Percentiles rank a stretch among this genome's conserved stretches.
These are phyloP conservation scores for Drosophila repleta DNA, from an alignment of 1,140 invertebrate genomes.

Conservation along the genomic window DNA sequence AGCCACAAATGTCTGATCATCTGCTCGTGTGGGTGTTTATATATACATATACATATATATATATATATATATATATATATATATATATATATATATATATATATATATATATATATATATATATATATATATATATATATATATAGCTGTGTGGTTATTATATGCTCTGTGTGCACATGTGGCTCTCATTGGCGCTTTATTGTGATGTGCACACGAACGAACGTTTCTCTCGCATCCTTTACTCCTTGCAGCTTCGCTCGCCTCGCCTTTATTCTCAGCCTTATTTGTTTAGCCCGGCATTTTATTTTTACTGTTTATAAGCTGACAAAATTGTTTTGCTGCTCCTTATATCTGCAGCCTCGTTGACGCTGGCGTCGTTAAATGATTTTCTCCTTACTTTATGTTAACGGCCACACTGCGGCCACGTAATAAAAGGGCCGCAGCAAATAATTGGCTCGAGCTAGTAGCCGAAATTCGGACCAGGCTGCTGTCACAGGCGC, in stretches of 20 bases:
- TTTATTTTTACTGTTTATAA: conserved; percentile 77
- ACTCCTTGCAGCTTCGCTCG: conserved; percentile 6
- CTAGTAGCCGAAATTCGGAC: conserved; percentile 28
- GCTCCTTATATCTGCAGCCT: conserved; percentile 6
- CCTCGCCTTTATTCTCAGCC: conserved; percentile 10
- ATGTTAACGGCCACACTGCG: conserved; percentile 55
- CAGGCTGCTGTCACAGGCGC: neutral
- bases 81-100: conserved; percentile 8
- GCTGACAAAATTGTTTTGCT: conserved; percentile 72
- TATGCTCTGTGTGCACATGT: conserved; percentile 31
- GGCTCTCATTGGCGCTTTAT: conserved; percentile 66
- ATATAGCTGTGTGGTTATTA: conserved; percentile 16
- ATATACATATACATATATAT: too few species aligned
- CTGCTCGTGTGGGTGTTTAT: neutral
- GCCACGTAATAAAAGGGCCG: conserved; percentile 61
- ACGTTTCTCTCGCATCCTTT: conserved; percentile 14
- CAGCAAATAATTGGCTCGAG: conserved; percentile 62
- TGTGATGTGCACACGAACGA: conserved; percentile 39
- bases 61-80: too few species aligned
- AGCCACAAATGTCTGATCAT: conserved; percentile 2
- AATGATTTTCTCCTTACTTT: conserved; percentile 37
- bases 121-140: neutral
- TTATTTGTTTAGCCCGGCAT: conserved; percentile 64
- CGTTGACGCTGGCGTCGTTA: conserved; percentile 31
- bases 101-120: too few species aligned